Evolutionary conservation across 2,888 invertebrate species (phyloP).

Genomic region (Parapristionchus giblindavisi): DNA sequence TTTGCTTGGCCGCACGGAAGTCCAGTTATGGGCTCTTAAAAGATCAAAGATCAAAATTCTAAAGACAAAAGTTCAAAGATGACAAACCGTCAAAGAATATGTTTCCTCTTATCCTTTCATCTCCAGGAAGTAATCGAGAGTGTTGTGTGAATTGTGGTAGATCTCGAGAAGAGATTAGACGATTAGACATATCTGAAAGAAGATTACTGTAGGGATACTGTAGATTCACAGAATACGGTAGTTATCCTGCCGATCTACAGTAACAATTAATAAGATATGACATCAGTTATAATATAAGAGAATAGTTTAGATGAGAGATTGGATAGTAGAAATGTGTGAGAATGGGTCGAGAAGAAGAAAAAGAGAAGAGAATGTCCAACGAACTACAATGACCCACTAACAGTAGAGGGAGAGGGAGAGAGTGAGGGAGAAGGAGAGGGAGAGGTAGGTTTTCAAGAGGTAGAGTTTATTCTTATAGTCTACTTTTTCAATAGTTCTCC

Average conservation of each 20-base stretch:
- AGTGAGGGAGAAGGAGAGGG: neutral
- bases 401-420: neutral
- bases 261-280: neutral
- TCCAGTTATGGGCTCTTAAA: slow-evolving; percentile 51
- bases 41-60: neutral
- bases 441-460: neutral
- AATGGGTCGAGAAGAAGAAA: too few species aligned
- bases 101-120: slow-evolving; percentile 57
- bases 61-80: neutral
- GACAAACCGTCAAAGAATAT: slow-evolving; percentile 50
- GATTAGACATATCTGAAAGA: neutral
- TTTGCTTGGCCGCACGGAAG: slow-evolving; percentile 51
- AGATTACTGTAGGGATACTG: neutral
- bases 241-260: too few species aligned
- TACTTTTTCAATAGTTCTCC: too few species aligned
- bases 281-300: neutral
- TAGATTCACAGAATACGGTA: too few species aligned
- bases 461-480: too few species aligned
- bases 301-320: neutral
- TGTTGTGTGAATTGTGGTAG: slow-evolving; percentile 46
- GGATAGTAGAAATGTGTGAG: neutral
- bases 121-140: slow-evolving; percentile 54
- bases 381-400: slow-evolving; percentile 33
- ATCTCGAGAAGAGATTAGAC: neutral
- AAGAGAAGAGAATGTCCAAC: neutral